Percentiles rank a stretch among this genome's conserved stretches.
phyloP scores from a whole-genome alignment of 2,113 vertebrate species.

The Micronisus gabar region DNA sequence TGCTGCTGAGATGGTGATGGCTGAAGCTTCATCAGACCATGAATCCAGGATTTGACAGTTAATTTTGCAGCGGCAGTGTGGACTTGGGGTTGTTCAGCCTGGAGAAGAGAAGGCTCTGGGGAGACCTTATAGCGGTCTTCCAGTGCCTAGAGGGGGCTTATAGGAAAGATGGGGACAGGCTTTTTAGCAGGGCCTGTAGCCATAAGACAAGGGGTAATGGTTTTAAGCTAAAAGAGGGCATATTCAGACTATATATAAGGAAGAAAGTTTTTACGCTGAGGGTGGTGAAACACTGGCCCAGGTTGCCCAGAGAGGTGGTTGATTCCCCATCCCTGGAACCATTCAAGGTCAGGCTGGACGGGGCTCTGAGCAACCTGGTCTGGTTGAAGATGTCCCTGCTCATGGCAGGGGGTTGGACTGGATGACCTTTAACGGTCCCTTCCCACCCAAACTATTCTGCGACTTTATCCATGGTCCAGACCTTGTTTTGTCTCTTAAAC shows the following conservation, averaged over 20 bases:
- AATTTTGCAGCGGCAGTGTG: neutral
- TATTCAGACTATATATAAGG: neutral
- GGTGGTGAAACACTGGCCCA: no score
- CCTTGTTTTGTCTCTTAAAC: neutral
- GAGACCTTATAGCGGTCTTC: neutral
- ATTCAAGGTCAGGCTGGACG: accelerated
- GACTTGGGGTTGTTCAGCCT: neutral
- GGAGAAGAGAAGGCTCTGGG: neutral
- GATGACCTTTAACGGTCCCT: neutral
- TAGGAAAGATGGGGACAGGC: neutral
- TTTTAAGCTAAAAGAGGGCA: neutral
- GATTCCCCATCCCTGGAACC: neutral
- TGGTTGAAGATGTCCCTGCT: neutral
- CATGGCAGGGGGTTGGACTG: neutral
- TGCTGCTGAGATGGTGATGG: neutral
- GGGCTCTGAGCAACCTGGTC: neutral
- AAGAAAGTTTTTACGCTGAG: neutral
- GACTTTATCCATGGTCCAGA: neutral
- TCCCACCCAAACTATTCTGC: neutral
- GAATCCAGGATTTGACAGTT: neutral
- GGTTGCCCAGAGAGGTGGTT: neutral
- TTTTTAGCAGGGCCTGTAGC: neutral
- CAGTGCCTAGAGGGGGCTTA: neutral
- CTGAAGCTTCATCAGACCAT: neutral
- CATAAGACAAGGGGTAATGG: neutral